A percentile compares a stretch with the other conserved stretches of the same genome.
Conservation (phyloP, 2,888 invertebrate species). For the Coelopa pilipes region DNA sequence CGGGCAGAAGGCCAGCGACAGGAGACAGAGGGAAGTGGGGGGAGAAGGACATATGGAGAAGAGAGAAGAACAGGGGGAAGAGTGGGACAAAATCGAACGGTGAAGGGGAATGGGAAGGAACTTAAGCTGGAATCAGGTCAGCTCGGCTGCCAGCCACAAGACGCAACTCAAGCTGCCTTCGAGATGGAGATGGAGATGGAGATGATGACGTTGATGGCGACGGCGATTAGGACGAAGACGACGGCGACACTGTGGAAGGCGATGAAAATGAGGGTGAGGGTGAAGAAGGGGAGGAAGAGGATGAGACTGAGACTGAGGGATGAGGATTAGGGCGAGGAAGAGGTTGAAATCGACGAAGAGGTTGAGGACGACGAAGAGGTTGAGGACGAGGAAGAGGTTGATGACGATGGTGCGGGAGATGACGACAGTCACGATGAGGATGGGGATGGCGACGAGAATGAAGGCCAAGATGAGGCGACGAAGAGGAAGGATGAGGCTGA, state of each 20-base stretch:
- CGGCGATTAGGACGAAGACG: not conserved
- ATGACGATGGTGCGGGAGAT: too few species aligned
- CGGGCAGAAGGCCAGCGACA: too few species aligned
- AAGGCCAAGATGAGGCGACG: not conserved
- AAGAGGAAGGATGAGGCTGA: not conserved
- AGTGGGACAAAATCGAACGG: not conserved
- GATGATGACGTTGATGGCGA: conserved; percentile 11
- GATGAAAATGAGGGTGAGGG: not conserved
- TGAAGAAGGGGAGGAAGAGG: not conserved
- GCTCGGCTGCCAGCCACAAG: conserved; percentile 1
- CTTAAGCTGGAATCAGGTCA: not conserved
- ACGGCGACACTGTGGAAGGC: not conserved
- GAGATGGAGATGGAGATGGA: not conserved
- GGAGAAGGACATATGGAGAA: not conserved
- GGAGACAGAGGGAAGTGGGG: not conserved
- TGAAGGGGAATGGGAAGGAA: not conserved
- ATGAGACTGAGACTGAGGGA: not conserved
- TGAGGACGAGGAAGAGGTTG: too few species aligned
- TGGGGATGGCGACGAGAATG: not conserved
- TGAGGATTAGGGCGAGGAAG: not conserved
- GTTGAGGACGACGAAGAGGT: too few species aligned
- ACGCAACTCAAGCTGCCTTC: conserved; percentile 4
- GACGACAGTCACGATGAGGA: not conserved
- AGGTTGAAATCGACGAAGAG: not conserved
- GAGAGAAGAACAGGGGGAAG: not conserved